Evolutionary conservation across 2,888 invertebrate species (phyloP).

Genomic region (Diaperis boleti): DNA sequence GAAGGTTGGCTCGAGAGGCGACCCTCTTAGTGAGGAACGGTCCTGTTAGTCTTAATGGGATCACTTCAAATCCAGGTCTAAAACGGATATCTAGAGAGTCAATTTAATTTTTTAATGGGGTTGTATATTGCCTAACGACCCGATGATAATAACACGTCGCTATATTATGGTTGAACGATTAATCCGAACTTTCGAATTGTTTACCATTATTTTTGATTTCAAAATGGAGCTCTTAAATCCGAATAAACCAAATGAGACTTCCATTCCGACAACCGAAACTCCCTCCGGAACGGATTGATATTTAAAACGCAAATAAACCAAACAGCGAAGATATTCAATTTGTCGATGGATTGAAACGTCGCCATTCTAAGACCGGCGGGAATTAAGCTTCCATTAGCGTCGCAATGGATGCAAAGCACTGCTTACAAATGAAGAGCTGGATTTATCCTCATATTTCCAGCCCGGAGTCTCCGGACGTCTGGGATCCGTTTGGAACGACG

Average conservation of each 20-base stretch:
- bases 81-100: no score
- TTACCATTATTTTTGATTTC: no score
- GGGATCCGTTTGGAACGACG: slow-evolving; percentile 21
- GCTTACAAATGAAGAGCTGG: slow-evolving; percentile 43
- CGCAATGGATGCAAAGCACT: slow-evolving; percentile 38
- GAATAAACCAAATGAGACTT: no score
- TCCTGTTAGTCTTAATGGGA: background rate
- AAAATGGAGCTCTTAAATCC: no score
- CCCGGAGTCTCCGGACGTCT: slow-evolving; percentile 26
- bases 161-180: no score
- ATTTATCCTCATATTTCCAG: slow-evolving; percentile 44
- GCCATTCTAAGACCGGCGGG: slow-evolving; percentile 35
- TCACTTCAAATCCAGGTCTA: background rate
- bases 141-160: no score
- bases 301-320: slow-evolving; percentile 21
- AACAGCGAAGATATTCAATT: slow-evolving; percentile 38
- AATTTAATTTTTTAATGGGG: no score
- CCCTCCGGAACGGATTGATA: slow-evolving; percentile 23
- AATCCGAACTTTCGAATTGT: no score
- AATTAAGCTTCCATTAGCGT: slow-evolving; percentile 43
- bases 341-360: slow-evolving; percentile 40
- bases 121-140: no score
- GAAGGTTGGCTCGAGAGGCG: slow-evolving; percentile 11
- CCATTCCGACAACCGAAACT: no score
- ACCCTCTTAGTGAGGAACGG: background rate